phyloP scores from a whole-genome alignment of 2,888 invertebrate genomes.

The Gastracanthus pulcherrimus region DNA sequence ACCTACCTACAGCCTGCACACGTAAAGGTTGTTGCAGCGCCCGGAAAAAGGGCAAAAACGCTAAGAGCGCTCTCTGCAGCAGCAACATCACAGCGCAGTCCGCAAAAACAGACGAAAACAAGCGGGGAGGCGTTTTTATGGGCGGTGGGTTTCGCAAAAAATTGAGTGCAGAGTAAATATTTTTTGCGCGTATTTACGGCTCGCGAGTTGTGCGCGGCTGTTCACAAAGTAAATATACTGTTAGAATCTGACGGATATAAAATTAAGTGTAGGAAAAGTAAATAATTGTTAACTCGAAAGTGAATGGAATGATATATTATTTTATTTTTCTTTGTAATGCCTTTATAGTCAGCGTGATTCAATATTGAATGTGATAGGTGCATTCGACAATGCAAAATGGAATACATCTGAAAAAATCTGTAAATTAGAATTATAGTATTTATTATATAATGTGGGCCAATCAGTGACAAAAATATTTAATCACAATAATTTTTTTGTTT shows the following conservation, averaged over 20 bases:
- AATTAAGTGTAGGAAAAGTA: not conserved
- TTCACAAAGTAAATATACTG: not conserved
- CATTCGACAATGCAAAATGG: too few relatives aligned
- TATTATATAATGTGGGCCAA: too few relatives aligned
- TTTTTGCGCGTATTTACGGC: not conserved
- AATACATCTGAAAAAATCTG: too few relatives aligned
- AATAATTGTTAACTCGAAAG: not conserved
- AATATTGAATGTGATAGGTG: too few relatives aligned
- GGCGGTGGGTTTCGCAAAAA: not conserved
- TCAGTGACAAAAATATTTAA: too few relatives aligned
- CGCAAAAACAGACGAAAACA: not conserved
- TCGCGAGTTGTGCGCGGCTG: too few relatives aligned
- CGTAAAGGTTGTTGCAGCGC: not conserved
- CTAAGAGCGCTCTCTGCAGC: too few relatives aligned
- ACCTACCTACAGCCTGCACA: too few relatives aligned
- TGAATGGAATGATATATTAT: not conserved
- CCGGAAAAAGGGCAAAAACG: not conserved
- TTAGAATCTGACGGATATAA: not conserved
- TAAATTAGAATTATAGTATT: too few relatives aligned
- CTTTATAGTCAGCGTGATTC: too few relatives aligned
- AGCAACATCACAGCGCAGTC: not conserved
- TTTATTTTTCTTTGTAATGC: too few relatives aligned
- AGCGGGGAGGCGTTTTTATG: slow-evolving; percentile 8
- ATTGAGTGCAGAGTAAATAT: not conserved
- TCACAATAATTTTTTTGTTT: too few relatives aligned